phyloP scores from a whole-genome alignment of 2,797 vertebrate genomes.

The Clamator glandarius region DNA sequence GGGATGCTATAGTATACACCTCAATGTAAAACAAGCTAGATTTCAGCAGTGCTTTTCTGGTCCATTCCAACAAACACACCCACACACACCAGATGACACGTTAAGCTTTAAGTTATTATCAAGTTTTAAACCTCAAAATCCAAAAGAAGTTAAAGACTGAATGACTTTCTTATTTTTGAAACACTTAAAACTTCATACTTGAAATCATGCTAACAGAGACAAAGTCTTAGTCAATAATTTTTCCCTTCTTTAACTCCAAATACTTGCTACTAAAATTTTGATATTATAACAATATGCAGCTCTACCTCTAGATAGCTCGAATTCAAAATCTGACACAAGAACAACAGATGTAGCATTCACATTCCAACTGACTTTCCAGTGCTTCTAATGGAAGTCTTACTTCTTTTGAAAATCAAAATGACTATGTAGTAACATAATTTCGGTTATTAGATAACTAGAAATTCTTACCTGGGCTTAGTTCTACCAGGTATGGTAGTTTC shows the following conservation, averaged over 20 bases:
- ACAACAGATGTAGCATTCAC: background rate
- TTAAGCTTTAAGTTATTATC: background rate
- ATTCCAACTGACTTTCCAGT: background rate
- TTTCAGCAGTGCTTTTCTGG: background rate
- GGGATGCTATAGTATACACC: background rate
- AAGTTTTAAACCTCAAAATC: background rate
- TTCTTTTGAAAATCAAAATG: background rate
- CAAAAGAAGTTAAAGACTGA: background rate
- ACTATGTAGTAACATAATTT: background rate
- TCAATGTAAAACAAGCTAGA: background rate
- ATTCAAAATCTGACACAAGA: background rate
- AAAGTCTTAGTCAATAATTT: background rate
- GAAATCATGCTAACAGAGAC: background rate
- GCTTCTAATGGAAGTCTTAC: background rate
- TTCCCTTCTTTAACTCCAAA: background rate
- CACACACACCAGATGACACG: background rate
- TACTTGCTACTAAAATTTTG: background rate
- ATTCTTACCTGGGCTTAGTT: slow-evolving; percentile 93
- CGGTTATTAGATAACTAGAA: background rate
- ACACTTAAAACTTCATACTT: background rate
- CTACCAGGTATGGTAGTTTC: slow-evolving; percentile 96
- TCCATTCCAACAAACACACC: background rate
- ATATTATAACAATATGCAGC: background rate
- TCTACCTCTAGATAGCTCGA: background rate
- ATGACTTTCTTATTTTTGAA: background rate